Percentiles rank a stretch among this genome's conserved stretches.
These are phyloP conservation scores for Corynorhinus townsendii DNA, from an alignment of 2,113 vertebrate species.

Conservation along the genomic window DNA sequence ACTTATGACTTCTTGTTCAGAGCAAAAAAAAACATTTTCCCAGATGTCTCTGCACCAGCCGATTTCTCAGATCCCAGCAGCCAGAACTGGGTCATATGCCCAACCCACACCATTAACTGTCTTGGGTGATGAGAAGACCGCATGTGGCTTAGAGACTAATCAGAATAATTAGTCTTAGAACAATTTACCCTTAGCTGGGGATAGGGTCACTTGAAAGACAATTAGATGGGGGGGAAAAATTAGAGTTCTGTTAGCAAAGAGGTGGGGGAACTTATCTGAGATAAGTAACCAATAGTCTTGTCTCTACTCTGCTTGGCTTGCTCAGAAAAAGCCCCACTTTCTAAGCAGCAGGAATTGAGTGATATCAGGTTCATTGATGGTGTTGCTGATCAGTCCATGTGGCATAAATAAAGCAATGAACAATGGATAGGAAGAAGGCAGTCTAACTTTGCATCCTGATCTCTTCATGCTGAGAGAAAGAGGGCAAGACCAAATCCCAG, in stretches of 20 bases:
- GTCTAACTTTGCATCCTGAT: background rate
- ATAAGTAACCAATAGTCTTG: background rate
- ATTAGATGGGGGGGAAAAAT: background rate
- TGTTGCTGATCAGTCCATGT: background rate
- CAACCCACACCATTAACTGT: background rate
- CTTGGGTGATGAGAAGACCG: background rate
- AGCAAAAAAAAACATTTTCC: background rate
- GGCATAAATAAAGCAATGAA: background rate
- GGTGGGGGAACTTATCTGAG: background rate
- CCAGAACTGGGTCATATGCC: background rate
- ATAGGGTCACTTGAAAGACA: background rate
- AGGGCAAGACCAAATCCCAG: background rate
- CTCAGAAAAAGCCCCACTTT: background rate
- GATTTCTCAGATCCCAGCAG: background rate
- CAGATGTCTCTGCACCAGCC: background rate
- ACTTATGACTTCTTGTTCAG: background rate
- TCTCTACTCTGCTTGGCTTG: background rate
- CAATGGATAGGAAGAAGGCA: background rate
- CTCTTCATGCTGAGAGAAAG: background rate
- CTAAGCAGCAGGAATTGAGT: background rate
- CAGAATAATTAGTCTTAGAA: background rate
- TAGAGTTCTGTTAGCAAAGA: background rate
- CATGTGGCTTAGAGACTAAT: background rate
- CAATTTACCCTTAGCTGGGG: background rate
- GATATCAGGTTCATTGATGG: background rate